Base-by-base conservation (phyloP, 1,140 invertebrate species). In the Chironomus striatipennis region DNA sequence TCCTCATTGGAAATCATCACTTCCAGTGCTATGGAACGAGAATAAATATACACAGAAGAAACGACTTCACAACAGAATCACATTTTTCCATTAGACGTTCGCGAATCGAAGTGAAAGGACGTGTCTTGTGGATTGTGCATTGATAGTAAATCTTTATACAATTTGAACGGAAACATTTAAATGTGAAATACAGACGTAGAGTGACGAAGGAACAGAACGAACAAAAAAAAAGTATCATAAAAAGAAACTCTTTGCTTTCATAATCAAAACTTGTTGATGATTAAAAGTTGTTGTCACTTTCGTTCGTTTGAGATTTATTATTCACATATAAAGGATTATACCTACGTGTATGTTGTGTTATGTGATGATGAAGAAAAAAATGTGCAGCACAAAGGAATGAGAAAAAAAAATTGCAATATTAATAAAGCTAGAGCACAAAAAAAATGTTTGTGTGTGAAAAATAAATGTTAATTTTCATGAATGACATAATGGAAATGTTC, bases 201-300 rank as follows among this genome's bases (percentile, higher is more conserved):
- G n/a, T n/a, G n/a, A n/a, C 5, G 47, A 57, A 57, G 47, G 12
- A n/a, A 57, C 12, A 57, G 47, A 57, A 47, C n/a, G n/a, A n/a
- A n/a, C n/a, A n/a, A n/a, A 57, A 15, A 57, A n/a, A 57, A 57
- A 57, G 12, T 57, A n/a, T 57, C 47, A 57, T 57, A 57, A 57
- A 5, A 57, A 57, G 15, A 57, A 57, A 57, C 9, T 57, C 15
- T 57, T 1, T 57, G 12, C 47, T 15, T 57, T 57, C 47, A 57
- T 57, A 12, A 15, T 57, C 47, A 57, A 57, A 57, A 57, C 47
- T 57, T 57, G 47, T 57, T 57, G 47, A 57, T 57, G 47, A 57
- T 57, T 57, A 57, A 57, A 57, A 34, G 4, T 57, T 57, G 47
- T 57, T 57, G n/a, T 57, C n/a, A 57, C 47, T 57, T 34, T 34